A percentile compares a stretch with the other conserved stretches of the same genome.
Conservation (phyloP, 2,888 invertebrate genomes). For the Marronus borbonicus region DNA sequence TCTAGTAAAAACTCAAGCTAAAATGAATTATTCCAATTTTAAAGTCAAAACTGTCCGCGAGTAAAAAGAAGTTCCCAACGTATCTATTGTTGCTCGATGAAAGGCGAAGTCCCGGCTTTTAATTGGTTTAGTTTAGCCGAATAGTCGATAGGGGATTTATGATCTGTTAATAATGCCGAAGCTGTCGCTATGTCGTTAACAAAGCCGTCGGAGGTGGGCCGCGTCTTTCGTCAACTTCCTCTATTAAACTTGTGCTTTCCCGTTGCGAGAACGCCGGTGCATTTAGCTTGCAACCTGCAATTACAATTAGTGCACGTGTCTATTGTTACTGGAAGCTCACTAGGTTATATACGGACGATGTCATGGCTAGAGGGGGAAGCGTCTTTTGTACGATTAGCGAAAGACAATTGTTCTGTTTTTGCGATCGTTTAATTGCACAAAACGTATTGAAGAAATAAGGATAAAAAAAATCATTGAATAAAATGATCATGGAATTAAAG, state of each 20-base stretch:
- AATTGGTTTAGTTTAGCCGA: constrained; percentile 56
- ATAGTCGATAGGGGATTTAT: constrained; percentile 46
- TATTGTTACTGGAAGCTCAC: constrained; percentile 29
- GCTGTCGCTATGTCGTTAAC: constrained; percentile 31
- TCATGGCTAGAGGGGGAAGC: background rate
- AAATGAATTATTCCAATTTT: background rate
- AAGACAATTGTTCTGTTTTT: constrained; percentile 9
- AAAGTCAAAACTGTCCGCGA: constrained; percentile 26
- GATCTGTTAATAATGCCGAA: constrained; percentile 51
- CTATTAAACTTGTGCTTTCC: constrained; percentile 54
- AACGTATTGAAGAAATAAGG: background rate
- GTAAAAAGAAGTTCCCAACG: background rate
- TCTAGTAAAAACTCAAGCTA: too few species aligned
- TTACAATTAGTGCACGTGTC: constrained; percentile 46
- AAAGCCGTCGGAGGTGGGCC: background rate
- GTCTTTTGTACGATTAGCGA: background rate
- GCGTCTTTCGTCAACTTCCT: constrained; percentile 51
- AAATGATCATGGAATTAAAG: too few species aligned
- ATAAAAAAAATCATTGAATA: too few species aligned
- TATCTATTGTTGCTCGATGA: constrained; percentile 1
- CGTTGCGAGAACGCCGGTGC: constrained; percentile 53
- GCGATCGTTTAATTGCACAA: constrained; percentile 13
- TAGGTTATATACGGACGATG: constrained; percentile 22
- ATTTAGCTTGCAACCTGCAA: constrained; percentile 55
- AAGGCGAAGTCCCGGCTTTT: constrained; percentile 28